Evolutionary conservation across 2,888 invertebrate species (phyloP).

Genomic region (Linyphia triangularis): DNA sequence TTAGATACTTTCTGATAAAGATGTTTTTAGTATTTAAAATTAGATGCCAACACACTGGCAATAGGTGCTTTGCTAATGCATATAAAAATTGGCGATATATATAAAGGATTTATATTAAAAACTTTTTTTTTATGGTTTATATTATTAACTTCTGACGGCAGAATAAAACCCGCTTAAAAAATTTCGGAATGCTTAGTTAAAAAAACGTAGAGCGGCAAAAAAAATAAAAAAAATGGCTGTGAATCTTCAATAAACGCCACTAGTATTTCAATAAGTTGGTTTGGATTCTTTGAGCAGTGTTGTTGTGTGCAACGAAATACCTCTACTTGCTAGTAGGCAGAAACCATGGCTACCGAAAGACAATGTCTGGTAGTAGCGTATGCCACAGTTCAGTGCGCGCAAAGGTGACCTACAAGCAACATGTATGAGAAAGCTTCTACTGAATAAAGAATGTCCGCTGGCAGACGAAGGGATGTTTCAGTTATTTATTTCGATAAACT

Average conservation of each 20-base stretch:
- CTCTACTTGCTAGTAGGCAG: constrained; percentile 52
- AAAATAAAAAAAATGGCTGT: neutral
- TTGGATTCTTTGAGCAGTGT: neutral
- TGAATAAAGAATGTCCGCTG: constrained; percentile 69
- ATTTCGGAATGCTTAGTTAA: no score
- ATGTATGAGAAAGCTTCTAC: constrained; percentile 55
- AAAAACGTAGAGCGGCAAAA: neutral
- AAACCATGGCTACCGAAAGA: constrained; percentile 69
- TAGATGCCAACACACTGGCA: no score
- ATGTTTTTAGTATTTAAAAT: no score
- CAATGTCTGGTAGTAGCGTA: constrained; percentile 64
- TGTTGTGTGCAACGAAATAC: constrained; percentile 26
- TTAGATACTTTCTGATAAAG: no score
- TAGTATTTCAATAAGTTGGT: neutral
- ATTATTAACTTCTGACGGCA: no score
- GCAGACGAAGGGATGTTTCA: constrained; percentile 30
- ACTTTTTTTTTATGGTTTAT: no score
- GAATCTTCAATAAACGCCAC: neutral
- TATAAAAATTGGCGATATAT: no score
- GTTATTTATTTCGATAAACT: constrained; percentile 57
- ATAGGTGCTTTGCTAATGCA: no score
- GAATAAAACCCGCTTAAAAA: no score
- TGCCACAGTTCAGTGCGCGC: constrained; percentile 69
- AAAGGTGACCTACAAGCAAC: constrained; percentile 73
- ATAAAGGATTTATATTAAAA: no score